phyloP scores from a whole-genome alignment of 35 echinoderm and acorn worm species.

The Nesometra sesokonis region DNA sequence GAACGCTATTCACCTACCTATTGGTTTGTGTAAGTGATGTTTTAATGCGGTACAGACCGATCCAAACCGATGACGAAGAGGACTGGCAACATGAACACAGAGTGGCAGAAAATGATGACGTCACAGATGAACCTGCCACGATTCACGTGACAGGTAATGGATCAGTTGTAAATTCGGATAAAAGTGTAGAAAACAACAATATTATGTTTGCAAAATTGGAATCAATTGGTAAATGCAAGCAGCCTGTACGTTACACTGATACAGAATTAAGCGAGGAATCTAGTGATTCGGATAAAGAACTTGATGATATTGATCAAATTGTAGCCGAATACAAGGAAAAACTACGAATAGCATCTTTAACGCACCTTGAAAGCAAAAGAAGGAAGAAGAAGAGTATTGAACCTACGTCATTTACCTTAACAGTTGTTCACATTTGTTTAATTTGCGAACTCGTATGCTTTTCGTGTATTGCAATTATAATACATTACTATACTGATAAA shows the following conservation, averaged over 20 bases:
- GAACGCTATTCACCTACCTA: background rate
- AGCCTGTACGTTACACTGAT: background rate
- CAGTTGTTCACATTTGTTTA: background rate
- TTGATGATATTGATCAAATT: constrained; percentile 4
- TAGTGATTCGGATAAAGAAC: background rate
- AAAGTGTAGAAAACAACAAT: background rate
- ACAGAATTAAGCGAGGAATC: background rate
- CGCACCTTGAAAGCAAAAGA: background rate
- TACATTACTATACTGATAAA: background rate
- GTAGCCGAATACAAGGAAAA: constrained; percentile 15
- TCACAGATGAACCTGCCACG: background rate
- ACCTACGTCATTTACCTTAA: background rate
- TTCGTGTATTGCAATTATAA: background rate
- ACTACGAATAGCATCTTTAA: background rate
- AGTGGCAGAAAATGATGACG: background rate
- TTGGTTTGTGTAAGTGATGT: background rate
- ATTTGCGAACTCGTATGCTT: background rate
- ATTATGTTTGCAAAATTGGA: background rate
- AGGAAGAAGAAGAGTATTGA: background rate
- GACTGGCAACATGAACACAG: background rate
- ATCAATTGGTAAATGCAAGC: background rate
- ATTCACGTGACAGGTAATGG: background rate
- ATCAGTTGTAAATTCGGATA: background rate
- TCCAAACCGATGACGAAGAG: background rate
- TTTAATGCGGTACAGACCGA: background rate